Conservation (phyloP, 2,888 invertebrate genomes). For the Oithona nana region DNA sequence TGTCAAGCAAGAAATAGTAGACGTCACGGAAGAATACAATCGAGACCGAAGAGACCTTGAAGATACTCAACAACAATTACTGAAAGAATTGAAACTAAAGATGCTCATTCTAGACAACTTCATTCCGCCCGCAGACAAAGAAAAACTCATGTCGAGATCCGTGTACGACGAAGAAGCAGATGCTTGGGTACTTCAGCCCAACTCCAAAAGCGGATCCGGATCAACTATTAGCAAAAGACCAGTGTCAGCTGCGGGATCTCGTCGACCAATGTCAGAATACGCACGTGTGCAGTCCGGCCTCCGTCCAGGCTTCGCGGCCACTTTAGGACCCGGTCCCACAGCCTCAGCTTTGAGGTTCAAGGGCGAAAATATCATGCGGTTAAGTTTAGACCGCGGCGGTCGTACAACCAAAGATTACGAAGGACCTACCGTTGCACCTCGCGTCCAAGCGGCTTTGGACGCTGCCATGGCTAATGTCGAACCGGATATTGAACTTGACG, state of each 20-base stretch:
- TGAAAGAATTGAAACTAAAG: slow-evolving; percentile 63
- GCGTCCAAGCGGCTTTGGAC: slow-evolving; percentile 44
- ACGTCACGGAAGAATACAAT: slow-evolving; percentile 45
- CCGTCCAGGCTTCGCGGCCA: not conserved
- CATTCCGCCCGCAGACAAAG: slow-evolving; percentile 59
- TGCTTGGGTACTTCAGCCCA: slow-evolving; percentile 39
- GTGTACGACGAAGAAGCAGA: slow-evolving; percentile 65
- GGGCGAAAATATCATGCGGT: slow-evolving; percentile 51
- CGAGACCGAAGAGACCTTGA: slow-evolving; percentile 37
- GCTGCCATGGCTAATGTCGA: slow-evolving; percentile 32
- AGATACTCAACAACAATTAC: slow-evolving; percentile 59
- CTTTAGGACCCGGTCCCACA: not conserved
- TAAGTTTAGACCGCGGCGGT: slow-evolving; percentile 31
- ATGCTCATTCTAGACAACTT: slow-evolving; percentile 74
- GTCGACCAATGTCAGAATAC: slow-evolving; percentile 40
- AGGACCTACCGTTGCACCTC: slow-evolving; percentile 48
- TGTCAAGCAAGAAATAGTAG: slow-evolving; percentile 49
- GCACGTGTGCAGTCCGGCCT: slow-evolving; percentile 28
- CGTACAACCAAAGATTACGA: slow-evolving; percentile 55
- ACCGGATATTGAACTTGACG: slow-evolving; percentile 22
- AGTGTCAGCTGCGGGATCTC: slow-evolving; percentile 40
- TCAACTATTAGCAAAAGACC: slow-evolving; percentile 37
- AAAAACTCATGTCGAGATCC: slow-evolving; percentile 48
- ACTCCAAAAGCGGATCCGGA: slow-evolving; percentile 10
- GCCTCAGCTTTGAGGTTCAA: slow-evolving; percentile 20